Base-by-base conservation (phyloP, 1,140 invertebrate species). In the Battus philenor region DNA sequence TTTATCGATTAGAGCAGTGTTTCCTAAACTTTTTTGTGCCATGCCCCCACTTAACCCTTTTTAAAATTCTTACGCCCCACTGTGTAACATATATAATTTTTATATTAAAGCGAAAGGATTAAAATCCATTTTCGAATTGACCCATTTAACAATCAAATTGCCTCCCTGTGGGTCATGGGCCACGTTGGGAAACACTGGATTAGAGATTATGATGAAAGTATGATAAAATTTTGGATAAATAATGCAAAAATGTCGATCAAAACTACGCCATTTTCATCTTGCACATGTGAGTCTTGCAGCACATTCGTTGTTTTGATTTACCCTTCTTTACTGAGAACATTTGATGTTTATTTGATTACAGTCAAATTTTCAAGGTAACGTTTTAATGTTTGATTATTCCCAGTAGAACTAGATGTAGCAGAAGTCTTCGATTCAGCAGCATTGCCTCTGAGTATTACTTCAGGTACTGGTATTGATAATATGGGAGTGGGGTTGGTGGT, bases 361-460 rank as follows among this genome's bases (percentile, higher is more conserved):
- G 34, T 18, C 12, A 41, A 27, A 7, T 54, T 53, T 36, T 34
- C 22, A 31, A 9, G 9, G 34, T 1, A 24, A 34, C 13, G 18
- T 49, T 33, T 11, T 53, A n/a, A 39, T 53, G 54, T 46, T 47
- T 41, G 48, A 52, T 54, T 34, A 8, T 44, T 38, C 24, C 22
- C 46, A 53, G 54, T 71, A 68, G 68, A 65, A 69, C 58, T 71
- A 68, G 54, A 60, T 26, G 7, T 60, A 64, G 71, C 72, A 77
- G 75, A 74, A 41, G 38, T 26, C 17, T 8, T 34, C 50, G 26
- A 31, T 7, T 30, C 13, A 15, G 87, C 88, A 81, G 80, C 87
- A 87, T 86, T 88, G 89, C 87, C 87, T 90, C 88, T 94, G 95
- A 97, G 95, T 97, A 97, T 97, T 97, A 95, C 94, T 96, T 96